A percentile compares a stretch with the other conserved stretches of the same genome.
These are phyloP conservation scores for Platorchestia sp. DNA, from an alignment of 1,140 invertebrate species.

Conservation along the genomic window DNA sequence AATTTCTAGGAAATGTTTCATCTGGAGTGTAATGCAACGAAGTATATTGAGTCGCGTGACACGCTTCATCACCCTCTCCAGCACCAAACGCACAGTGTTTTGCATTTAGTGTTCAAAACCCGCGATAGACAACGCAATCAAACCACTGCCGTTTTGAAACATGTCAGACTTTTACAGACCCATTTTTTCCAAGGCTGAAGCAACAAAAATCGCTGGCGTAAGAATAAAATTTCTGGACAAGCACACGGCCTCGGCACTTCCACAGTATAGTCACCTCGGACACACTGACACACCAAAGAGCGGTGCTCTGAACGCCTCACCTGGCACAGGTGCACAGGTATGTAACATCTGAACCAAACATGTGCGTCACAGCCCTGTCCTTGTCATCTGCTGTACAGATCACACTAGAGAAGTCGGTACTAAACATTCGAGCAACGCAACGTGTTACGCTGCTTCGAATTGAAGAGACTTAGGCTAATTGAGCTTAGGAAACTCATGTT, in stretches of 20 bases:
- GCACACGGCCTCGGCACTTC: not conserved
- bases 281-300: not conserved
- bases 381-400: too few species aligned
- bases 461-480: not conserved
- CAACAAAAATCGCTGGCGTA: not conserved
- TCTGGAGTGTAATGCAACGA: not conserved
- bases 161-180: not conserved
- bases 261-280: not conserved
- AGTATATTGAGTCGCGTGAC: not conserved
- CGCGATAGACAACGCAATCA: not conserved
- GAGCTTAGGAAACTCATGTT: not conserved
- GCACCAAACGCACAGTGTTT: not conserved
- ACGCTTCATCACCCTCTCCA: not conserved
- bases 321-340: not conserved
- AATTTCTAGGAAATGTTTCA: not conserved
- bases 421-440: too few species aligned
- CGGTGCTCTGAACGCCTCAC: not conserved
- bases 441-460: too few species aligned
- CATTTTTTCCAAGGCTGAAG: not conserved
- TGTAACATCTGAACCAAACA: not conserved
- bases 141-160: not conserved
- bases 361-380: not conserved
- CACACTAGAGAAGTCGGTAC: too few species aligned
- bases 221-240: too few species aligned
- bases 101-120: not conserved